phyloP scores from a whole-genome alignment of 2,113 vertebrate genomes.

The Pelodiscus sinensis region DNA sequence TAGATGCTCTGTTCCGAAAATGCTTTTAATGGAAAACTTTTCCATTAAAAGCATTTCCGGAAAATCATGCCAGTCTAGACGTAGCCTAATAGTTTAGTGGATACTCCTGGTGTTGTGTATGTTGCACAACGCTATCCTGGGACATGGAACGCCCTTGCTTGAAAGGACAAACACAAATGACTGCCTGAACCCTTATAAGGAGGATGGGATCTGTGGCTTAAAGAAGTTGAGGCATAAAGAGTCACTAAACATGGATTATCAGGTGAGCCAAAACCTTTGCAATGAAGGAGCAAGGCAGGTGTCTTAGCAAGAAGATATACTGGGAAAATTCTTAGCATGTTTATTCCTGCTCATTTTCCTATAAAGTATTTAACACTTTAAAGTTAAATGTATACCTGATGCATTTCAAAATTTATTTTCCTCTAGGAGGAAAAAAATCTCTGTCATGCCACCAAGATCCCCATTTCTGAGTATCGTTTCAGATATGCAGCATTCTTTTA shows the following conservation, averaged over 20 bases:
- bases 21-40: too few species aligned
- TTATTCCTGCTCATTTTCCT: background rate
- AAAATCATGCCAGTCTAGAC: too few species aligned
- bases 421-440: background rate
- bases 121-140: background rate
- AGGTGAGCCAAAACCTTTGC: background rate
- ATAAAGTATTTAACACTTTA: background rate
- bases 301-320: background rate
- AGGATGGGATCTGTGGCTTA: background rate
- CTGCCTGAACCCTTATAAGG: background rate
- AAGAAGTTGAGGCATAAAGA: background rate
- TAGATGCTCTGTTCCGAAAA: too few species aligned
- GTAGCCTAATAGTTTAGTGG: background rate
- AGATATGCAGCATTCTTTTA: background rate
- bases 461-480: background rate
- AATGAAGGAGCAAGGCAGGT: background rate
- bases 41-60: too few species aligned
- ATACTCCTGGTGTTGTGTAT: background rate
- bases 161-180: background rate
- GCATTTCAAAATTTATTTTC: background rate
- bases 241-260: background rate
- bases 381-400: background rate
- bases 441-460: background rate
- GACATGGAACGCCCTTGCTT: background rate
- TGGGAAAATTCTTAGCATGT: background rate